phyloP scores from a whole-genome alignment of 2,888 invertebrate genomes.

The Xylophagus ater region DNA sequence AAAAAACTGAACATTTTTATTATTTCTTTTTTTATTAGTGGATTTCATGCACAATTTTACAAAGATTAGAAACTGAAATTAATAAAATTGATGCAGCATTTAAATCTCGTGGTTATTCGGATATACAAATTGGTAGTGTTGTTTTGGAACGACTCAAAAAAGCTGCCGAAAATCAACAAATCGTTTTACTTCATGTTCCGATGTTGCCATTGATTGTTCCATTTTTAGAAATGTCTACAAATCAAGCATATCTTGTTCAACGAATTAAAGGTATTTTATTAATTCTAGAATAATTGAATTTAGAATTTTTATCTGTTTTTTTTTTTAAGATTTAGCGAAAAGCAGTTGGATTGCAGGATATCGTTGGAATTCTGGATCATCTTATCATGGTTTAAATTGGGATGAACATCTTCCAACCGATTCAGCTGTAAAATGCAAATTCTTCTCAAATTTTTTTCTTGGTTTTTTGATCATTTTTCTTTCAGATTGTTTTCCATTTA shows the following conservation, averaged over 20 bases:
- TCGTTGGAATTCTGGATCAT: slow-evolving; percentile 76
- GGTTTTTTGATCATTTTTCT: slow-evolving; percentile 16
- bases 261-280: slow-evolving; percentile 50
- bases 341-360: slow-evolving; percentile 84
- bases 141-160: slow-evolving; percentile 64
- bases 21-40: too few relatives aligned
- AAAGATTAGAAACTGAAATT: slow-evolving; percentile 63
- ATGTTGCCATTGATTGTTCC: slow-evolving; percentile 50
- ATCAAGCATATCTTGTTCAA: slow-evolving; percentile 76
- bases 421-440: slow-evolving; percentile 50
- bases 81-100: slow-evolving; percentile 58
- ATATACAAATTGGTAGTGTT: slow-evolving; percentile 55
- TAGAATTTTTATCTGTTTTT: background rate
- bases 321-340: slow-evolving; percentile 54
- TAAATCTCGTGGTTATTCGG: slow-evolving; percentile 54
- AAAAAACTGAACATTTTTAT: too few relatives aligned
- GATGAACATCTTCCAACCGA: slow-evolving; percentile 77
- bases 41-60: slow-evolving; percentile 74
- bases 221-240: slow-evolving; percentile 68
- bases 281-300: background rate
- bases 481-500: slow-evolving; percentile 70
- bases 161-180: slow-evolving; percentile 47
- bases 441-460: background rate
- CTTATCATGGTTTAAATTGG: slow-evolving; percentile 64
- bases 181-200: slow-evolving; percentile 33